Evolutionary conservation across 2,888 invertebrate genomes (phyloP), one percentile per base, ranked within the genome.

Genomic region (Rhingia rostrata): DNA sequence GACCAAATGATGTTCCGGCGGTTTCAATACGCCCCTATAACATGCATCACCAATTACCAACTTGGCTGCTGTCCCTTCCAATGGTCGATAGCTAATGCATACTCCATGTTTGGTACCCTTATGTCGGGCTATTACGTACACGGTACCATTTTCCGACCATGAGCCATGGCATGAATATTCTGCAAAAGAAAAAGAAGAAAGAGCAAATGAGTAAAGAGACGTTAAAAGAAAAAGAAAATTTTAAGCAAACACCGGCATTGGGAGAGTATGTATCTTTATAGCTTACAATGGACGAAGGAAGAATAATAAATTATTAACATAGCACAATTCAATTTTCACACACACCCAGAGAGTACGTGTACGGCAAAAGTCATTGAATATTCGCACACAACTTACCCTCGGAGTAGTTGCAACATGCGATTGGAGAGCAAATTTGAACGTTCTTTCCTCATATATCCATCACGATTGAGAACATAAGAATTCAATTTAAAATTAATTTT

Each of bases 131-230:
- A 97, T 96, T 87, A 97, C 94, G 92, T 95, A 97, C 90, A 96
- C 95, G 69, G 96, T 96, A 86, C 95, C 96, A 90, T 95, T 95
- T 91, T 97, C 97, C 88, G 95, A 94, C 97, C 97, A 97, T 54
- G 95, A 94, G 63, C 97, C 97, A 91, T 97, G 97, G 91, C 97
- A 97, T 47, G 96, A 96, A 92, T 97, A 97, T 79, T 96, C 97
- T 97, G 92, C 14, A 86, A 67, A 58, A 22, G 22, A 22, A 22
- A 35, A 33, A 9, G 58, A 63, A 45, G 73, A 56, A 63, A 61
- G 33, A 47, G 67, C 61, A 35, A 43, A 41, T 75, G 35, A 75
- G 47, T 63, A 51, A 56, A 56, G 41, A 54, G 30, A 14, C 12
- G 10, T 58, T 58, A 33, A 41, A 37, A 51, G 12, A 53, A 43